Conservation (phyloP, 2,797 vertebrate genomes). For the Perodicticus potto region DNA sequence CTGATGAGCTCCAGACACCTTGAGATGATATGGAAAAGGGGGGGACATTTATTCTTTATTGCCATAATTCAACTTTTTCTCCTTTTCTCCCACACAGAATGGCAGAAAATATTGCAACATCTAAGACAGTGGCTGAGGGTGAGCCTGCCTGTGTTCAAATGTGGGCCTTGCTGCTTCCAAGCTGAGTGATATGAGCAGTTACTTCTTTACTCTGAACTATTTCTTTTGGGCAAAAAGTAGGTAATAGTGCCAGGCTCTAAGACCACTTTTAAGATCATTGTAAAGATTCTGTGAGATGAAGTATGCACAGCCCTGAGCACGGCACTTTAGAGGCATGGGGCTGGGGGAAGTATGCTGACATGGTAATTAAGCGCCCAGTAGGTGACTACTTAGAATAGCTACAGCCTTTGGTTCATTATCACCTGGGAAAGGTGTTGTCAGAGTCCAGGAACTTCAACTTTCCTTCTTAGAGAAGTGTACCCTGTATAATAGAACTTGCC, state of each 20-base stretch:
- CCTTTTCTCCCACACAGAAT: too few relatives aligned
- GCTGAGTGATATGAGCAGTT: not conserved
- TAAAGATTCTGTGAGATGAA: not conserved
- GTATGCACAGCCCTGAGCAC: rapidly evolving
- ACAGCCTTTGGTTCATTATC: not conserved
- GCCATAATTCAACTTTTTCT: not conserved
- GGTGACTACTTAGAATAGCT: not conserved
- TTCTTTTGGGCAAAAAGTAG: not conserved
- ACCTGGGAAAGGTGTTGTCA: not conserved
- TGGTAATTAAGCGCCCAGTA: not conserved
- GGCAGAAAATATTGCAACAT: not conserved
- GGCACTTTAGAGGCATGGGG: not conserved
- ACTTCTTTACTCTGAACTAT: not conserved
- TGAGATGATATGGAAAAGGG: not conserved
- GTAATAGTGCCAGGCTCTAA: not conserved
- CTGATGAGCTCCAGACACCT: not conserved
- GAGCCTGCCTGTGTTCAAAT: not conserved
- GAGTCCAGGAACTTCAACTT: not conserved
- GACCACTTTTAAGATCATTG: not conserved
- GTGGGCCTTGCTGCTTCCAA: not conserved
- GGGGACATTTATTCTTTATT: not conserved
- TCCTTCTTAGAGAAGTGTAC: not conserved
- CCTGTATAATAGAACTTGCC: not conserved
- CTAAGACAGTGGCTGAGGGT: not conserved
- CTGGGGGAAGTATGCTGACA: not conserved